Base-by-base conservation (phyloP, 2,797 vertebrate species). In the Heteromormyrus szaboi region DNA sequence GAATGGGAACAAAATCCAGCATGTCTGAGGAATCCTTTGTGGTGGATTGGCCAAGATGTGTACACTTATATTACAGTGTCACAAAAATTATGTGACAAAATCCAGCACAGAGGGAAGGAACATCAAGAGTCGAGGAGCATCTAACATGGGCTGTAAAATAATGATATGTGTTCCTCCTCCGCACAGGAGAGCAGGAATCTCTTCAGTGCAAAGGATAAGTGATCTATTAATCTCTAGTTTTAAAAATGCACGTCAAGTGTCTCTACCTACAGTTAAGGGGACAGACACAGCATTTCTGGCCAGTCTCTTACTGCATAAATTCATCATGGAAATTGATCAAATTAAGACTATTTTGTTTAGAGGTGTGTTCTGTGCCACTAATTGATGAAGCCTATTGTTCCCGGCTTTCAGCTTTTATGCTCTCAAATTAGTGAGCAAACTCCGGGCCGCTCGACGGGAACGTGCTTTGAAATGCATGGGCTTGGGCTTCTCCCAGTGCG, bases 341-440 rank as follows among this genome's bases (percentile, higher is more conserved):
- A 81, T 88, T 51, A 88, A 53, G 17, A 22, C 87, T 54, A 19
- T 51, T 41, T 41, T 81, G 72, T 59, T 59, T 83, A 79, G 72
- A 59, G 53, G 46, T 85, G 88, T 48, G 88, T n/a, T 50, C 37
- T 50, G 88, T 51, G 81, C 4, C 88, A 51, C 88, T 85, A 85
- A 85, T 88, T 88, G 62, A 81, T 59, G 22, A 22, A 76, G 14
- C 12, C 81, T 50, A 54, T 88, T 85, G 88, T 88, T 50, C 25
- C 7, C 22, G 1, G n/a, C 41, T 37, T 62, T 46, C 54, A 9
- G 53, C 41, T 29, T 85, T 85, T 50, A 88, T 65, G 22, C 88
- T 41, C 87, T 83, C 72, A 85, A 50, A 88, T 56, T 65, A 85
- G 76, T 22, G 46, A 62, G 88, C 81, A 88, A 88, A 88, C 54